These are phyloP conservation scores for Sialis fuliginosa DNA, from an alignment of 2,888 invertebrate species.

Conservation along the genomic window DNA sequence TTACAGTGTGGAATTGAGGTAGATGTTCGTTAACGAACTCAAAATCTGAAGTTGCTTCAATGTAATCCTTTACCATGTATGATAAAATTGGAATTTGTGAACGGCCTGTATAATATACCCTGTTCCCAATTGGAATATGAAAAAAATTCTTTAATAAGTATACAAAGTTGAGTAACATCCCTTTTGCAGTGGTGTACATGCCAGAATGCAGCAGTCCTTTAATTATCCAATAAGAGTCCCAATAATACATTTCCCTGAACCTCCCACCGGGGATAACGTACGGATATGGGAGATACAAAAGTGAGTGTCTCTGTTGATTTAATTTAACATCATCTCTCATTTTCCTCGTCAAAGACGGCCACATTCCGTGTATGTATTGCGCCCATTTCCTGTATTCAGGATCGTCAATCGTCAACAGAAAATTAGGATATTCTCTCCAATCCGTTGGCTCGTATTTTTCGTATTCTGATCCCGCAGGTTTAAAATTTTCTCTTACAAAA, in stretches of 20 bases:
- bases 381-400: too few relatives aligned
- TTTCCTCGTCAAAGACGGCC: too few relatives aligned
- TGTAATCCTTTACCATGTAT: conserved; percentile 54
- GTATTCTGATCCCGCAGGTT: too few relatives aligned
- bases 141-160: conserved; percentile 46
- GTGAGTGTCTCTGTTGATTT: conserved; percentile 24
- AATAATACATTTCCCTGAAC: conserved; percentile 62
- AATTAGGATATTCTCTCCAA: too few relatives aligned
- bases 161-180: conserved; percentile 62
- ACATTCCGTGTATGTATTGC: too few relatives aligned
- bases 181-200: conserved; percentile 53
- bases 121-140: conserved; percentile 64
- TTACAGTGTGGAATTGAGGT: too few relatives aligned
- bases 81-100: conserved; percentile 56
- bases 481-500: too few relatives aligned
- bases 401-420: too few relatives aligned
- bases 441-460: too few relatives aligned
- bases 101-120: conserved; percentile 57
- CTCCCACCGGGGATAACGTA: conserved; percentile 55
- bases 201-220: conserved; percentile 60
- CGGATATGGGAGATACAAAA: conserved; percentile 29
- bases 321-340: conserved; percentile 24
- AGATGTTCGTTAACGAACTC: too few relatives aligned
- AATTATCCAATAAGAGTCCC: conserved; percentile 80
- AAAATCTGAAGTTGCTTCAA: conserved; percentile 39